Percentiles rank a stretch among this genome's conserved stretches.
Evolutionary conservation across 2,113 vertebrate genomes (phyloP).

Genomic region (Engraulis encrasicolus): DNA sequence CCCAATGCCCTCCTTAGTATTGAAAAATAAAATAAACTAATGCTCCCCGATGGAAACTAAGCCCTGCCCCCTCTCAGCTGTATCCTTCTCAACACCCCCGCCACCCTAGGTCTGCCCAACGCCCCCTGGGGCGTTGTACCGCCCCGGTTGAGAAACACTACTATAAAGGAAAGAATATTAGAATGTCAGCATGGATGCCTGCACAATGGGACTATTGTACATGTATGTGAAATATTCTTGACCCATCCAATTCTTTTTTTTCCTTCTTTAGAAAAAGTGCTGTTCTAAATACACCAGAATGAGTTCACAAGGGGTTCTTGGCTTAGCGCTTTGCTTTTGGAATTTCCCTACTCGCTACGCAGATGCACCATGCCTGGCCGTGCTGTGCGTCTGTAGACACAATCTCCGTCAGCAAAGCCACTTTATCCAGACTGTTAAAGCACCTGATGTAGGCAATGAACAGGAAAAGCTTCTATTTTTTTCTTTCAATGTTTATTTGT

Average conservation of each 20-base stretch:
- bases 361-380: too few species aligned
- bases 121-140: too few species aligned
- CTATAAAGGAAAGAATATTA: background rate
- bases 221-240: background rate
- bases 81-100: too few species aligned
- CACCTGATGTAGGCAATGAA: background rate
- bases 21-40: too few species aligned
- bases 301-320: background rate
- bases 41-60: too few species aligned
- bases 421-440: background rate
- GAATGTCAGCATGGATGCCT: background rate
- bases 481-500: background rate
- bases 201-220: background rate
- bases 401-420: background rate
- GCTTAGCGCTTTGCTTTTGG: background rate
- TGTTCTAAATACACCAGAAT: background rate
- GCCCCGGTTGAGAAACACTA: background rate
- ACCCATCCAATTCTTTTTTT: background rate
- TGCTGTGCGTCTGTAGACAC: background rate
- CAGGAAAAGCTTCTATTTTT: background rate
- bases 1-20: too few species aligned
- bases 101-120: too few species aligned
- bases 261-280: background rate
- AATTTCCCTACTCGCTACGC: background rate
- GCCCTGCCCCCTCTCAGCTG: too few species aligned